phyloP scores from a whole-genome alignment of 1,140 invertebrate species.

The Neoseiulus cucumeris region DNA sequence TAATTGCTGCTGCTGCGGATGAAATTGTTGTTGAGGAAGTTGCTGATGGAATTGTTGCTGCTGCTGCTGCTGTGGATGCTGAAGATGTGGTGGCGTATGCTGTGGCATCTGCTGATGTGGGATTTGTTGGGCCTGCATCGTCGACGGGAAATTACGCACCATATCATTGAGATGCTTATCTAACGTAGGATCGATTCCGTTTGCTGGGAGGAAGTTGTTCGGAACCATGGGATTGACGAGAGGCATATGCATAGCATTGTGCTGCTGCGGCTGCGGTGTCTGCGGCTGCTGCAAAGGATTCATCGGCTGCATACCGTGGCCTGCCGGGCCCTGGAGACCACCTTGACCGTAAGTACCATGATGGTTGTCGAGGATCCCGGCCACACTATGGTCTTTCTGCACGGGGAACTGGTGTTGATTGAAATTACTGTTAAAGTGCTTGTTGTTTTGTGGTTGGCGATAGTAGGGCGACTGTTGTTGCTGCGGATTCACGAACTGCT shows the following conservation, averaged over 20 bases:
- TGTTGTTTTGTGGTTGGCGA: slow-evolving; percentile 13
- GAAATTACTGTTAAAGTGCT: slow-evolving; percentile 3
- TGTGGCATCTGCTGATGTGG: too few species aligned
- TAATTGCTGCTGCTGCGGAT: slow-evolving; percentile 9
- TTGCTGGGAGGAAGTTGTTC: neutral
- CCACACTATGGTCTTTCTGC: slow-evolving; percentile 4
- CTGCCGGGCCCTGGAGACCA: neutral
- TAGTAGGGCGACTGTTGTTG: neutral
- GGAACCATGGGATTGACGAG: neutral
- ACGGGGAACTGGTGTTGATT: slow-evolving; percentile 5
- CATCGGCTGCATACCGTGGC: neutral
- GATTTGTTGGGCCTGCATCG: neutral
- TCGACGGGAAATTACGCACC: neutral
- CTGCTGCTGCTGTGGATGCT: neutral
- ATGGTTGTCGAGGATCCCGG: neutral
- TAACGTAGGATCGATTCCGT: neutral
- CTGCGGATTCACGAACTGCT: neutral
- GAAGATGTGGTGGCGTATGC: neutral
- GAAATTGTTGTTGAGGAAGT: neutral
- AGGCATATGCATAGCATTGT: neutral
- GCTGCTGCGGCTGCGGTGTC: neutral
- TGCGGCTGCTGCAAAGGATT: neutral
- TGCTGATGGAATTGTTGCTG: neutral
- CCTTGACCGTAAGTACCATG: neutral
- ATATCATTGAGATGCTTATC: neutral